Evolutionary conservation across 2,113 vertebrate genomes (phyloP), one percentile per base, ranked within the genome.

Genomic region (Plestiodon gilberti): DNA sequence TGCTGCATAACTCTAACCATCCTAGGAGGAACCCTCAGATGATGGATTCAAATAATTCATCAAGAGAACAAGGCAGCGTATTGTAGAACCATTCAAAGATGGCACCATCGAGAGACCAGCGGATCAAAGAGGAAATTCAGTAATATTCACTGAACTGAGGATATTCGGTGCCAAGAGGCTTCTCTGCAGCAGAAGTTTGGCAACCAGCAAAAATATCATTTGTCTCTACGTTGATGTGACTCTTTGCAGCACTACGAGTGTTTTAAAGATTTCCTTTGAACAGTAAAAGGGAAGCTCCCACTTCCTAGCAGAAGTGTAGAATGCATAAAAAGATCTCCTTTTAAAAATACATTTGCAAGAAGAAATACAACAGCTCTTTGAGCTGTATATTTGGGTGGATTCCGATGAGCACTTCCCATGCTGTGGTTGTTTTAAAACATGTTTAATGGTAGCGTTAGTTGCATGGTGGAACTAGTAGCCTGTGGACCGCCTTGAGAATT

Each of bases 1-100:
- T 90, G 92, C 92, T 93, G 88, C 89, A 91, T 91, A 87, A 85
- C 92, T 91, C 89, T 87, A 93, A 95, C 91, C 90, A 93, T 91
- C 92, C 90, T 77, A 73, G 88, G 48, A 94, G 90, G 73, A 87
- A 91, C 91, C 87, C 87, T 88, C 81, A 73, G 91, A 88, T 91
- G 94, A 93, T 95, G 92, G 90, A 95, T 94, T 95, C 89, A 95
- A 94, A 94, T 93, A 93, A 95, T 94, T 93, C 95, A 94, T 94
- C 93, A 94, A 92, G 81, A 88, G 93, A 94, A 94, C 94, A 95
- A 95, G 94, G 88, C 88, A 78, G 80, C 92, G 85, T 92, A 95
- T 94, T 92, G 86, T 91, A 93, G 84, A 91, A 89, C 90, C 1
- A 1, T 93, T 91, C 91, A 94, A 93, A 94, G 92, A 92, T 94